Conservation (phyloP, 2,113 vertebrate species). For the Paramormyrops kingsleyae region DNA sequence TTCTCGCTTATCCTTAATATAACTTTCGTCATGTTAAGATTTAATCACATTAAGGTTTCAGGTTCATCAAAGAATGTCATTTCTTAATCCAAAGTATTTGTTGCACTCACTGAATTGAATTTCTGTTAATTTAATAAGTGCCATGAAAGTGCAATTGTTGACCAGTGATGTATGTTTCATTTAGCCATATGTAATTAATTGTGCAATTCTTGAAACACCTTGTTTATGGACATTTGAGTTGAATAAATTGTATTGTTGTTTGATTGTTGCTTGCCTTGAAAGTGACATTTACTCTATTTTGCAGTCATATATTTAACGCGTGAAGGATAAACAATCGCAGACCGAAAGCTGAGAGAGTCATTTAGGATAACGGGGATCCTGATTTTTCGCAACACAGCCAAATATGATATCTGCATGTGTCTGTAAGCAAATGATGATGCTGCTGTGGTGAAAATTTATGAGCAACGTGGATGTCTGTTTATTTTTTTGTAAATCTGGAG, state of each 20-base stretch:
- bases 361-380: background rate
- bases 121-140: background rate
- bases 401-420: background rate
- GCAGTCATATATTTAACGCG: background rate
- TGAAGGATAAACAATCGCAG: background rate
- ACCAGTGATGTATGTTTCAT: background rate
- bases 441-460: background rate
- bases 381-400: background rate
- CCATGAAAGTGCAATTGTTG: background rate
- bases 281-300: background rate
- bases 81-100: background rate
- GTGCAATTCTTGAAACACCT: background rate
- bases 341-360: background rate
- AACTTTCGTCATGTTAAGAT: background rate
- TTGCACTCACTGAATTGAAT: background rate
- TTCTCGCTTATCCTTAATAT: background rate
- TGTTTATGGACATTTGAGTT: background rate
- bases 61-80: background rate
- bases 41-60: background rate
- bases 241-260: background rate
- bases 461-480: background rate
- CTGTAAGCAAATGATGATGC: background rate
- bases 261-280: background rate
- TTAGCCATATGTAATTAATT: background rate
- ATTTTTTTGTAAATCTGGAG: background rate